These are phyloP conservation scores for Nebria brevicollis DNA, from an alignment of 2,888 invertebrate species.

Conservation along the genomic window DNA sequence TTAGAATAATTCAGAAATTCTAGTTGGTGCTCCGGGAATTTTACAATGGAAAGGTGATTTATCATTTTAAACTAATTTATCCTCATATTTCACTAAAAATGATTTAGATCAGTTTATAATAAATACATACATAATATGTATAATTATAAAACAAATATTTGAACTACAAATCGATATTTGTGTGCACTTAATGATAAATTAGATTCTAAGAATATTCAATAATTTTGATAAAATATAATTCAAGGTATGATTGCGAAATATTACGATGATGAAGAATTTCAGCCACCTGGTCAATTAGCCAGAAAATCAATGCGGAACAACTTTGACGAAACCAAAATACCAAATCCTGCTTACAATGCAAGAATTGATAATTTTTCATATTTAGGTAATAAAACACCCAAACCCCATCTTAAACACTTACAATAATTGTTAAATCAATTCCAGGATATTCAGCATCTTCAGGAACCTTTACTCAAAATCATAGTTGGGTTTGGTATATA, in stretches of 20 bases:
- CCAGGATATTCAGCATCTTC: constrained; percentile 66
- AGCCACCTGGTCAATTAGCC: not conserved
- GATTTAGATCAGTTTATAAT: too few species aligned
- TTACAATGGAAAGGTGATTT: constrained; percentile 67
- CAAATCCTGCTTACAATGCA: constrained; percentile 62
- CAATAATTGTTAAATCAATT: too few species aligned
- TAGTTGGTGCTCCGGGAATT: constrained; percentile 69
- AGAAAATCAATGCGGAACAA: constrained; percentile 50
- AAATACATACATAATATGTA: too few species aligned
- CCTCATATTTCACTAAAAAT: too few species aligned
- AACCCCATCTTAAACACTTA: not conserved
- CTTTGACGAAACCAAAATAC: constrained; percentile 55
- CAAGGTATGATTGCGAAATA: constrained; percentile 63
- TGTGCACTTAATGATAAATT: too few species aligned
- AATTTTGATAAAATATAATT: constrained; percentile 36
- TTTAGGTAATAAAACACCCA: constrained; percentile 60
- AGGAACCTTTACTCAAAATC: constrained; percentile 61
- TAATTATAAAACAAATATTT: too few species aligned
- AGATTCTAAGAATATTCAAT: too few species aligned
- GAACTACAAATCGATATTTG: too few species aligned
- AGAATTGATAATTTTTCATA: constrained; percentile 64
- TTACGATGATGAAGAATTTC: constrained; percentile 49
- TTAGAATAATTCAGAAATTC: constrained; percentile 58
- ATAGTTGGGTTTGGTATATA: constrained; percentile 61
- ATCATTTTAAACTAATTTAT: too few species aligned